phyloP scores from a whole-genome alignment of 2,888 invertebrate genomes.

The Asteroscopus sphinx region DNA sequence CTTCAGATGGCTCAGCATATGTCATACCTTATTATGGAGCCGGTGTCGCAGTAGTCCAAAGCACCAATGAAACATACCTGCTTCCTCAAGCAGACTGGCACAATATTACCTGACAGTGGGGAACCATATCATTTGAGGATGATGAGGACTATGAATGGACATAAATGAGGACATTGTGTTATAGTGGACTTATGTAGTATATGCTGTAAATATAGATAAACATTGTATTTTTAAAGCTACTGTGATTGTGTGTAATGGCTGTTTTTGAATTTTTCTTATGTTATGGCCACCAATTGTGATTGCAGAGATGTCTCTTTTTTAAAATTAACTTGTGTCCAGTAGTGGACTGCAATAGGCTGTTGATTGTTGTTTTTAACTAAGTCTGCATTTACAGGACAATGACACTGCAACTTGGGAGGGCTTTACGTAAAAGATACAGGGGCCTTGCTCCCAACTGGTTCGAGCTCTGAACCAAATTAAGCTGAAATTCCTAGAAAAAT shows the following conservation, averaged over 20 bases:
- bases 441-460: too few species aligned
- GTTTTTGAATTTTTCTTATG: too few species aligned
- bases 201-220: conserved; percentile 24
- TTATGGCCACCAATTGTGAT: too few species aligned
- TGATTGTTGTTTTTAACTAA: too few species aligned
- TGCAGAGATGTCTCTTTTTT: neutral
- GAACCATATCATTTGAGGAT: conserved; percentile 83
- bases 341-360: too few species aligned
- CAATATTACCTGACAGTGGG: conserved; percentile 89
- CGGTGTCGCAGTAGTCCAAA: conserved; percentile 93
- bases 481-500: too few species aligned
- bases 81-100: conserved; percentile 95
- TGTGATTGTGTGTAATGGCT: conserved; percentile 8
- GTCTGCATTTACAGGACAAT: too few species aligned
- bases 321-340: too few species aligned
- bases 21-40: conserved; percentile 98
- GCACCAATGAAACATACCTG: conserved; percentile 95
- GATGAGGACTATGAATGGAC: conserved; percentile 88
- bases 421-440: too few species aligned
- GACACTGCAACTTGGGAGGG: too few species aligned
- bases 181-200: conserved; percentile 21
- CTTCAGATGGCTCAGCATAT: conserved; percentile 98
- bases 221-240: conserved; percentile 22
- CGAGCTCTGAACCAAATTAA: too few species aligned
- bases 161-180: conserved; percentile 58